A percentile compares a stretch with the other conserved stretches of the same genome.
phyloP scores from a whole-genome alignment of 2,113 vertebrate genomes.

The Cochlearius cochlearius region DNA sequence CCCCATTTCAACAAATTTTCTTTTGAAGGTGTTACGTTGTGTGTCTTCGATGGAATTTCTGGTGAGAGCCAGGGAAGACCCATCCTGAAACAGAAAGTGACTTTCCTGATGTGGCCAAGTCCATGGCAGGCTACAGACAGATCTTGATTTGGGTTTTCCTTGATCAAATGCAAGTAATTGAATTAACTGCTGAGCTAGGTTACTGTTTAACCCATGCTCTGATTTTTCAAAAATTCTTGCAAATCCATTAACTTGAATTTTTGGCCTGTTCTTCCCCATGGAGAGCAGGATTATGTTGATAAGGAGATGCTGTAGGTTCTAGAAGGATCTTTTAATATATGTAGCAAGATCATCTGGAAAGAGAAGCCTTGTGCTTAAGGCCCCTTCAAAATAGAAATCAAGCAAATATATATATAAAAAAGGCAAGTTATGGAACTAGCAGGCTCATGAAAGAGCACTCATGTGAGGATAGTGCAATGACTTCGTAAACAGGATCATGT shows the following conservation, averaged over 20 bases:
- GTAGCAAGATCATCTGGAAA: background rate
- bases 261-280: background rate
- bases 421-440: background rate
- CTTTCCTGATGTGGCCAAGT: background rate
- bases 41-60: background rate
- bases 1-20: background rate
- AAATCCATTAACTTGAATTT: background rate
- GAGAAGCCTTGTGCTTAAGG: background rate
- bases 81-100: background rate
- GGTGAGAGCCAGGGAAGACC: background rate
- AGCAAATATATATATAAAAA: background rate
- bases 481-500: background rate
- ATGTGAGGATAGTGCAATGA: background rate
- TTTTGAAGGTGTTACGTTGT: background rate
- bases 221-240: background rate
- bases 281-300: background rate
- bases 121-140: background rate
- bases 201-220: background rate
- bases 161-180: background rate
- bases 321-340: background rate
- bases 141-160: background rate
- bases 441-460: background rate
- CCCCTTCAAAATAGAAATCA: background rate
- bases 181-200: background rate
- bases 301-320: background rate